These are phyloP conservation scores for Drosophila mimica DNA, from an alignment of 2,888 invertebrate species.

Conservation along the genomic window DNA sequence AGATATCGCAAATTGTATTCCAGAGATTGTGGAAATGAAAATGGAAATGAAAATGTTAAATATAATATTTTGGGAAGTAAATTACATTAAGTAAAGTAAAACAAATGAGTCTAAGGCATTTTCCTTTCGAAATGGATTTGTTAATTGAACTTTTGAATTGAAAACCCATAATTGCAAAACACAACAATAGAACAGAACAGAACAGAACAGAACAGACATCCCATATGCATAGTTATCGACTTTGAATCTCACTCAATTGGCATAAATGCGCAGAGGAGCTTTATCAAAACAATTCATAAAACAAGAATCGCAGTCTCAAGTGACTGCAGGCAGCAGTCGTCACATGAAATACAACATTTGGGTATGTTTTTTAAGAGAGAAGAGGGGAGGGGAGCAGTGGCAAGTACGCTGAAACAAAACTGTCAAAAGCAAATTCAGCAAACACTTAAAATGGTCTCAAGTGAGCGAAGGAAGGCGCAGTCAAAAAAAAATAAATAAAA, in stretches of 20 bases:
- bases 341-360: conserved; percentile 39
- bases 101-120: not conserved
- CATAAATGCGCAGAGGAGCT: conserved; percentile 9
- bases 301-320: conserved; percentile 36
- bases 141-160: not conserved
- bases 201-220: not conserved
- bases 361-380: not conserved
- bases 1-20: not conserved
- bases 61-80: not conserved
- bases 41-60: not conserved
- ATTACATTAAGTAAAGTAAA: not conserved
- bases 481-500: conserved; percentile 22
- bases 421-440: conserved; percentile 68
- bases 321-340: conserved; percentile 31
- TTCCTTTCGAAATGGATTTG: not conserved
- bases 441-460: conserved; percentile 78
- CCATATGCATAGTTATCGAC: conserved; percentile 11
- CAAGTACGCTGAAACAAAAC: conserved; percentile 36
- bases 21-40: not conserved
- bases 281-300: conserved; percentile 11
- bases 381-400: not conserved
- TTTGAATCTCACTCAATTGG: conserved; percentile 7
- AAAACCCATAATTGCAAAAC: not conserved
- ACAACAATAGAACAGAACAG: not conserved
- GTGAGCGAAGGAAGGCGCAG: conserved; percentile 47